These are phyloP conservation scores for Tridacna crocea DNA, from an alignment of 2,888 invertebrate species.

Conservation along the genomic window DNA sequence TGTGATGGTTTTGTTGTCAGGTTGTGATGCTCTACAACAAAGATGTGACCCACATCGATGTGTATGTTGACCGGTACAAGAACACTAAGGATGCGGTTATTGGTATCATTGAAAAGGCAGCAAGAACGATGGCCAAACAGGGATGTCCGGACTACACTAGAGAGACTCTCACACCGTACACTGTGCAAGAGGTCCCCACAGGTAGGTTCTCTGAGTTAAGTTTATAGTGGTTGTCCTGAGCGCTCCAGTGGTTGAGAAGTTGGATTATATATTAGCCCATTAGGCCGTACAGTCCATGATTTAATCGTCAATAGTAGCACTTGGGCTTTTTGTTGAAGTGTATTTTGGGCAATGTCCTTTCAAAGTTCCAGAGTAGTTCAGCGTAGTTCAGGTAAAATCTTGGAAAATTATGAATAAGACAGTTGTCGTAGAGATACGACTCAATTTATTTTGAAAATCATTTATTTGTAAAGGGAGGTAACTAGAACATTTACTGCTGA, in stretches of 20 bases:
- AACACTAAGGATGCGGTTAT: constrained; percentile 37
- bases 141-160: constrained; percentile 46
- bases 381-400: no score
- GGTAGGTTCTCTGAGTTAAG: constrained; percentile 18
- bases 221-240: not conserved
- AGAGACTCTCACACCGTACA: constrained; percentile 39
- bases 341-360: no score
- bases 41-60: constrained; percentile 38
- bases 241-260: no score
- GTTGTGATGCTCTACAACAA: constrained; percentile 55
- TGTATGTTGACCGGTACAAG: constrained; percentile 43
- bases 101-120: constrained; percentile 42
- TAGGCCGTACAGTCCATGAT: not conserved
- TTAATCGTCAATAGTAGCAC: no score
- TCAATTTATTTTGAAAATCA: no score
- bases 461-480: no score
- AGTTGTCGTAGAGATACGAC: no score
- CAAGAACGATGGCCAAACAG: constrained; percentile 28
- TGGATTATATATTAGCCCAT: no score
- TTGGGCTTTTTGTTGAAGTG: no score
- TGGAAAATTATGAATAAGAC: no score
- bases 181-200: constrained; percentile 36
- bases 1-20: constrained; percentile 11
- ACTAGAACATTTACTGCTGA: no score
- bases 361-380: no score